phyloP scores from a whole-genome alignment of 2,888 invertebrate genomes.

The Digitonthophagus gazella region DNA sequence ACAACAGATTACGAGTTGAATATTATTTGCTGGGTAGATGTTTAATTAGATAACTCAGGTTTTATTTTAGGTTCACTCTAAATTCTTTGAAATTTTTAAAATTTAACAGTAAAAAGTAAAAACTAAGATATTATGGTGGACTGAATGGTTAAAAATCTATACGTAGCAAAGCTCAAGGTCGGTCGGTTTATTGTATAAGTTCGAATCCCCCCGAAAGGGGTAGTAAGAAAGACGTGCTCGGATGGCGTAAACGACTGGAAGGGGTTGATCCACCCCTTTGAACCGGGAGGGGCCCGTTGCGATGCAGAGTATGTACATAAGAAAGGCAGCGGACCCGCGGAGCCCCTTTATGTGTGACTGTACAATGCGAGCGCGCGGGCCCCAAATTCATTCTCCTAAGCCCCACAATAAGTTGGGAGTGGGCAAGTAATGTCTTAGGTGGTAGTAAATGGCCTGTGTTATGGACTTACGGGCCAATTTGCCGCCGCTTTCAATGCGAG shows the following conservation, averaged over 20 bases:
- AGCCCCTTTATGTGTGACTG: constrained; percentile 16
- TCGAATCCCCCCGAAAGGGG: neutral
- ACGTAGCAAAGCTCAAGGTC: neutral
- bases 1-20: too few relatives aligned
- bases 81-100: too few relatives aligned
- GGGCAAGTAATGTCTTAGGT: constrained; percentile 14
- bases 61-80: too few relatives aligned
- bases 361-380: constrained; percentile 12
- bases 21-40: too few relatives aligned
- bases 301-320: constrained; percentile 18
- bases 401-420: constrained; percentile 10
- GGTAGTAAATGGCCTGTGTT: constrained; percentile 11
- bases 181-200: neutral
- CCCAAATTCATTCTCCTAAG: constrained; percentile 11
- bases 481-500: neutral
- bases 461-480: neutral
- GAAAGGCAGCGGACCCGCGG: constrained; percentile 11
- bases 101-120: too few relatives aligned
- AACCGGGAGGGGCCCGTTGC: constrained; percentile 8
- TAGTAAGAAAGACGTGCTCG: constrained; percentile 15
- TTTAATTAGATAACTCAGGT: too few relatives aligned
- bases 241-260: constrained; percentile 7
- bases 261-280: constrained; percentile 10
- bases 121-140: neutral
- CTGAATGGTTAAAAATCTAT: neutral